Conservation (phyloP, 1,140 invertebrate species). For the Acromyrmex heyeri region DNA sequence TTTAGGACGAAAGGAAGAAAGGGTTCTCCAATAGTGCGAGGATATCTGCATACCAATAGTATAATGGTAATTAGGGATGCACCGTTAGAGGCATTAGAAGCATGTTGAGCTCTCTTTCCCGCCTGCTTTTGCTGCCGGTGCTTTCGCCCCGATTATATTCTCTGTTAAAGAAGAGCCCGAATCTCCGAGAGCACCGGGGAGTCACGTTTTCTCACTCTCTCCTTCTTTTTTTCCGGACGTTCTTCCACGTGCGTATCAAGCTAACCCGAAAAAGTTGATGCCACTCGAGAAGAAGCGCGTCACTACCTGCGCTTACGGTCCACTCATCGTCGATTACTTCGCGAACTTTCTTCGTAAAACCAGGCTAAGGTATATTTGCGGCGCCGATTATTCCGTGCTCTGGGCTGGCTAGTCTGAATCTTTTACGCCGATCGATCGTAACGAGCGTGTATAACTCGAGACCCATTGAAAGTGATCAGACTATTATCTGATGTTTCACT, state of each 20-base stretch:
- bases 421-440: constrained; percentile 63
- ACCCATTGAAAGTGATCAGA: constrained; percentile 39
- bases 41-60: constrained; percentile 85
- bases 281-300: constrained; percentile 76
- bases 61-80: constrained; percentile 84
- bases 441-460: constrained; percentile 52
- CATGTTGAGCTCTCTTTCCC: constrained; percentile 28
- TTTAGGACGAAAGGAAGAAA: constrained; percentile 70
- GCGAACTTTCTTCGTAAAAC: constrained; percentile 47
- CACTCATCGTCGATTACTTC: constrained; percentile 61
- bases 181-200: constrained; percentile 65
- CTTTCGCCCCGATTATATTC: constrained; percentile 65
- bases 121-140: constrained; percentile 28
- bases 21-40: constrained; percentile 76
- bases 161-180: constrained; percentile 49
- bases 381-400: constrained; percentile 57
- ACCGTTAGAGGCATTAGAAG: constrained; percentile 81
- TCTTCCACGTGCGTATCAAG: constrained; percentile 38
- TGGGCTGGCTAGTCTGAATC: constrained; percentile 33
- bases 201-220: constrained; percentile 76
- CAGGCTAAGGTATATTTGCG: constrained; percentile 41
- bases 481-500: constrained; percentile 31
- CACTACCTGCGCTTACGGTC: constrained; percentile 76
- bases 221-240: constrained; percentile 1
- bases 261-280: constrained; percentile 71